Percentiles rank a stretch among this genome's conserved stretches.
Evolutionary conservation across 2,113 vertebrate genomes (phyloP).

Genomic region (Dromiciops gliroides): DNA sequence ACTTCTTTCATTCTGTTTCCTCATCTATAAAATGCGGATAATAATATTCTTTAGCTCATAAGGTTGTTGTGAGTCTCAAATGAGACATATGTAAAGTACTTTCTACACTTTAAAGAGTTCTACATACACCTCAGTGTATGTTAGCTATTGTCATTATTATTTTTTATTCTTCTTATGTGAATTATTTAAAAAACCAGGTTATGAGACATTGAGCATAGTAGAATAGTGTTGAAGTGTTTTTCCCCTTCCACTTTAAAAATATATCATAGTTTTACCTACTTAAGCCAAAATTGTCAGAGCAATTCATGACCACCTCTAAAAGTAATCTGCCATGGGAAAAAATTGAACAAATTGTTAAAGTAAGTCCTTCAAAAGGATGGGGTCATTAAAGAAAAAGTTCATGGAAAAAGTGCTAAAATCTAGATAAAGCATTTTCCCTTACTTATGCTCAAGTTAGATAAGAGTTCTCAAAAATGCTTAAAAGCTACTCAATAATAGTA

Average conservation of each 20-base stretch:
- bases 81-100: not conserved
- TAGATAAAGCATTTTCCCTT: not conserved
- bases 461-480: not conserved
- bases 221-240: not conserved
- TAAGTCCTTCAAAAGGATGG: not conserved
- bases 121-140: not conserved
- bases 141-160: not conserved
- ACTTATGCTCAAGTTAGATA: not conserved
- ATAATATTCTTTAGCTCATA: not conserved
- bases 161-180: not conserved
- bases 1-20: not conserved
- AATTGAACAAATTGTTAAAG: constrained; percentile 1
- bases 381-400: not conserved
- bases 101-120: not conserved
- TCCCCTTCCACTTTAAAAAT: not conserved
- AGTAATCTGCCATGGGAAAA: not conserved
- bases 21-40: not conserved
- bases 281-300: not conserved
- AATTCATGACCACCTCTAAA: not conserved
- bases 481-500: not conserved
- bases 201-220: constrained; percentile 19
- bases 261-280: not conserved
- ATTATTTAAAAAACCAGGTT: constrained; percentile 10
- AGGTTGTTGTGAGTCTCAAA: not conserved
- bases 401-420: constrained; percentile 6